A percentile compares a stretch with the other conserved stretches of the same genome.
phyloP scores from a whole-genome alignment of 2,888 invertebrate species.

The Mantis religiosa region DNA sequence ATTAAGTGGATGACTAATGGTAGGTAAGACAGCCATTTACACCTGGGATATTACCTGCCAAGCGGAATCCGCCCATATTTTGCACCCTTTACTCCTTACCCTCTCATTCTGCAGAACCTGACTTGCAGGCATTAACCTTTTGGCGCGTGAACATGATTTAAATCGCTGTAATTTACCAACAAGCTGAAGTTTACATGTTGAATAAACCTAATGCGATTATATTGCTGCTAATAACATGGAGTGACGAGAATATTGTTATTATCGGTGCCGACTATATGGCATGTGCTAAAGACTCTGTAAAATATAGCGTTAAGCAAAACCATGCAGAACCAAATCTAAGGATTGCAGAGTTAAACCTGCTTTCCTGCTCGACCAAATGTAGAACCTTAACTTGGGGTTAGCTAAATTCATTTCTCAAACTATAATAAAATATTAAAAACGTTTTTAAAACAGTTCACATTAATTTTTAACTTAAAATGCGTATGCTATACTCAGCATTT shows the following conservation, averaged over 20 bases:
- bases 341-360: neutral
- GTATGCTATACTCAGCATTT: too few species aligned
- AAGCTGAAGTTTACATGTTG: neutral
- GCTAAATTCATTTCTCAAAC: too few species aligned
- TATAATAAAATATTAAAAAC: too few species aligned
- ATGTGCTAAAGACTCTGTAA: neutral
- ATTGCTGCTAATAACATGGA: neutral
- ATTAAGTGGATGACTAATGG: neutral
- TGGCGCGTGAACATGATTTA: neutral
- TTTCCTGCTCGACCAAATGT: too few species aligned
- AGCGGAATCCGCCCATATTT: slow-evolving; percentile 4
- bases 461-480: too few species aligned
- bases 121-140: neutral
- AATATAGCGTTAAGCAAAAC: neutral
- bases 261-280: neutral
- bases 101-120: neutral
- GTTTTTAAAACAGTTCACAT: too few species aligned
- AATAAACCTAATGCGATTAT: neutral
- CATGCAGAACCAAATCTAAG: neutral
- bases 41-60: neutral
- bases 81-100: neutral
- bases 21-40: too few species aligned
- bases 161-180: neutral
- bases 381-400: too few species aligned
- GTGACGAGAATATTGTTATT: neutral